Evolutionary conservation across 2,888 invertebrate genomes (phyloP).

Genomic region (Epinotia ramella): DNA sequence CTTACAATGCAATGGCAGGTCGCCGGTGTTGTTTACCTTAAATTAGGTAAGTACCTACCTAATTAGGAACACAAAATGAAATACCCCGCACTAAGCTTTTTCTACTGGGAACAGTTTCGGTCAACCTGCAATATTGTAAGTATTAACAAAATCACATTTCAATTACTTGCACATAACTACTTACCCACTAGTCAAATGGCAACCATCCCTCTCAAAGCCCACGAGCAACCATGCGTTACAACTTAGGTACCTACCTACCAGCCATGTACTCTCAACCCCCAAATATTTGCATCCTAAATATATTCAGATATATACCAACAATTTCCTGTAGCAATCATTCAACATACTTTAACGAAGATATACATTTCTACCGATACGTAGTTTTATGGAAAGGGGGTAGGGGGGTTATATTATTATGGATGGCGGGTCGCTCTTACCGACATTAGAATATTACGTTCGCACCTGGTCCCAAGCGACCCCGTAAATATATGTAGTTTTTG

Average conservation of each 20-base stretch:
- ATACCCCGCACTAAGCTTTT: not conserved
- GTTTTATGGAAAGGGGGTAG: slow-evolving; percentile 60
- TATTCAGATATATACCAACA: slow-evolving; percentile 4
- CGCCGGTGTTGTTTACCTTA: no score
- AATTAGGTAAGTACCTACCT: no score
- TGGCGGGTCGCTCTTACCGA: slow-evolving; percentile 73
- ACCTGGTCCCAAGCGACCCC: slow-evolving; percentile 71
- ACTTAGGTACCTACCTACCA: not conserved
- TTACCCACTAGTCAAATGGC: not conserved
- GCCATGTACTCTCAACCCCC: not conserved
- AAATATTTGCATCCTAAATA: slow-evolving; percentile 17
- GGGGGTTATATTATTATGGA: slow-evolving; percentile 77
- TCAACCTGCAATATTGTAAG: not conserved
- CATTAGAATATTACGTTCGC: slow-evolving; percentile 80
- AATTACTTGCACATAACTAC: not conserved
- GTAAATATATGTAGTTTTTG: slow-evolving; percentile 72
- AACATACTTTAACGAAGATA: slow-evolving; percentile 45
- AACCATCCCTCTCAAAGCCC: no score
- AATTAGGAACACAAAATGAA: no score
- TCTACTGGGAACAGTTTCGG: not conserved
- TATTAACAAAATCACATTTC: no score
- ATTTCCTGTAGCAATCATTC: slow-evolving; percentile 41
- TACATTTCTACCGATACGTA: slow-evolving; percentile 50
- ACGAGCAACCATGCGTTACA: no score
- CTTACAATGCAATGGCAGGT: no score